Base-by-base conservation (phyloP, 2,888 invertebrate genomes). In the Euclidia mi region DNA sequence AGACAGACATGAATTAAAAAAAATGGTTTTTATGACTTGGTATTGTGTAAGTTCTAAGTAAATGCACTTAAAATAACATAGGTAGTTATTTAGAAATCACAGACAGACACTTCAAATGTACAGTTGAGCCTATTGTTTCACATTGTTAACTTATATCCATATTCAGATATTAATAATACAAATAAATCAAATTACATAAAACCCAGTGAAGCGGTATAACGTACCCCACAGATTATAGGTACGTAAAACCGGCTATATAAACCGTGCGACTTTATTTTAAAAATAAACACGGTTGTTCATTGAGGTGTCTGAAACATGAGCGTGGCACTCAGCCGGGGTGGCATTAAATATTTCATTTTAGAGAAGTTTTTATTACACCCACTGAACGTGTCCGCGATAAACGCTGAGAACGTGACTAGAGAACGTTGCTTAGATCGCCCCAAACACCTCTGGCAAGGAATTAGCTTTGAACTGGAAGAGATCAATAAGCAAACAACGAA, bases 261-360 rank as follows among this genome's bases (percentile, higher is more conserved):
- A 71, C 55, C 65, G 63, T 67, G 67, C 31, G 66, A 78, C 73
- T 82, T 83, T 83, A 81, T 79, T 85, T 82, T 74, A 75, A 83
- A 80, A 87, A 85, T 81, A 84, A 89, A 87, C 84, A 85, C 76
- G 68, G 76, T 76, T 81, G 82, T 85, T 87, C 83, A 88, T 84
- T 81, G 83, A 76, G 77, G 80, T 74, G 71, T 64, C 71, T 67
- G 73, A 77, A 79, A 74, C 82, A 79, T 79, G 81, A 78, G 74
- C 72, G 69, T 62, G 84, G 84, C 83, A 84, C 87, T 87, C 87
- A 82, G 79, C 69, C 73, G 75, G 80, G 87, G 87, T 79, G 85
- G 89, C 87, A 90, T 92, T 93, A 92, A 92, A 93, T 92, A 92
- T 92, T 93, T 92, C 90, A 93, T 92, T 93, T 92, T 91, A 92